These are phyloP conservation scores for Candoia aspera DNA, from an alignment of 2,113 vertebrate species.

Conservation along the genomic window DNA sequence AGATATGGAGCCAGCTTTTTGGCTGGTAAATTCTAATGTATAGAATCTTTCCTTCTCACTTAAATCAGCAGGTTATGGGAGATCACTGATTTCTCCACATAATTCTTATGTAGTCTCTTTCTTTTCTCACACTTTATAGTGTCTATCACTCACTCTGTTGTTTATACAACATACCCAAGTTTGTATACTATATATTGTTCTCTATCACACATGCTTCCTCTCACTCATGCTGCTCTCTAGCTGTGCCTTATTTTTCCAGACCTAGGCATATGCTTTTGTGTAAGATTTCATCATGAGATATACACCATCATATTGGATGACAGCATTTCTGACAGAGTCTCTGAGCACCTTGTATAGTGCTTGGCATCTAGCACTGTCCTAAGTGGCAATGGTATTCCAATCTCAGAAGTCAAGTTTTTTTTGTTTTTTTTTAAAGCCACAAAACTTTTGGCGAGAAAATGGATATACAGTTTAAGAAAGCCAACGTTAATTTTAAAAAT, in stretches of 20 bases:
- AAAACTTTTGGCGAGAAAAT: background rate
- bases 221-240: background rate
- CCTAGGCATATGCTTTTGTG: background rate
- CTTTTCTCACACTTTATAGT: background rate
- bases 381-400: background rate
- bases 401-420: background rate
- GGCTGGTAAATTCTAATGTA: background rate
- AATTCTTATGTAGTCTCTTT: background rate
- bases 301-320: background rate
- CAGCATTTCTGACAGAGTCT: background rate
- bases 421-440: background rate
- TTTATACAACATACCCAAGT: background rate
- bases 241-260: background rate
- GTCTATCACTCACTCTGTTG: background rate
- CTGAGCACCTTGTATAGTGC: background rate
- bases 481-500: conserved; percentile 10
- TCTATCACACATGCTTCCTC: background rate
- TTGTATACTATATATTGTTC: background rate
- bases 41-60: background rate
- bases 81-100: background rate
- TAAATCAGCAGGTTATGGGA: background rate
- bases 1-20: background rate
- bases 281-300: background rate
- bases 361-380: background rate
- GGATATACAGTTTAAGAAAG: background rate